Conservation (phyloP, 2,888 invertebrate species). For the Tetramorium bicarinatum region DNA sequence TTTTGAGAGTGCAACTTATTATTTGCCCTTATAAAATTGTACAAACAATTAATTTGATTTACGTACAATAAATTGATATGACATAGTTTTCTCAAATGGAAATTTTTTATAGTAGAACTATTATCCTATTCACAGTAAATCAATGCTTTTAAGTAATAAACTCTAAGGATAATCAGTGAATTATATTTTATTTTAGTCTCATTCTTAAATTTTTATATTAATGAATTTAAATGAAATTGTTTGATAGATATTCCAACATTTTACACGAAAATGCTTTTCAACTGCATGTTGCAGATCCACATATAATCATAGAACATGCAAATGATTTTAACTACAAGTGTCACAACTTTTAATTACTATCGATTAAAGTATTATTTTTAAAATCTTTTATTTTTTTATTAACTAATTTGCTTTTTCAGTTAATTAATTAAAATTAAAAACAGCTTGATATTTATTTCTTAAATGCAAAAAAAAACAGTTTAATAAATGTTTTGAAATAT, state of each 20-base stretch:
- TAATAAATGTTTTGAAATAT: not conserved
- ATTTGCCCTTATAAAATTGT: not conserved
- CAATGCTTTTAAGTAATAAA: not conserved
- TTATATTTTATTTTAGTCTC: not conserved
- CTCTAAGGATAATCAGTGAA: not conserved
- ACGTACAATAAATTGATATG: not conserved
- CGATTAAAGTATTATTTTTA: not conserved
- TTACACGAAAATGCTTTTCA: slow-evolving; percentile 58
- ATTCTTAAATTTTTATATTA: slow-evolving; percentile 36
- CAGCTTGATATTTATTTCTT: not conserved
- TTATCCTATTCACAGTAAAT: slow-evolving; percentile 2
- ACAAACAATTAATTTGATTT: not conserved
- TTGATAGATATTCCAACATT: slow-evolving; percentile 12
- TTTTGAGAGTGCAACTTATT: not conserved
- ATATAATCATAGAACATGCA: slow-evolving; percentile 51
- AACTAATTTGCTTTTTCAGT: not conserved
- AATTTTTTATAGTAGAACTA: not conserved
- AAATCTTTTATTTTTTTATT: not conserved
- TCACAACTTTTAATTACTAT: slow-evolving; percentile 9
- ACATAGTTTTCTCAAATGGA: not conserved
- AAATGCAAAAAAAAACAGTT: not conserved
- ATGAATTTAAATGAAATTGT: slow-evolving; percentile 38
- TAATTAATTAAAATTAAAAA: not conserved
- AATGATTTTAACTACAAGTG: slow-evolving; percentile 45
- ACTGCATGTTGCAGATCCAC: slow-evolving; percentile 45